phyloP scores from a whole-genome alignment of 2,888 invertebrate genomes.

The Conops quadrifasciatus region DNA sequence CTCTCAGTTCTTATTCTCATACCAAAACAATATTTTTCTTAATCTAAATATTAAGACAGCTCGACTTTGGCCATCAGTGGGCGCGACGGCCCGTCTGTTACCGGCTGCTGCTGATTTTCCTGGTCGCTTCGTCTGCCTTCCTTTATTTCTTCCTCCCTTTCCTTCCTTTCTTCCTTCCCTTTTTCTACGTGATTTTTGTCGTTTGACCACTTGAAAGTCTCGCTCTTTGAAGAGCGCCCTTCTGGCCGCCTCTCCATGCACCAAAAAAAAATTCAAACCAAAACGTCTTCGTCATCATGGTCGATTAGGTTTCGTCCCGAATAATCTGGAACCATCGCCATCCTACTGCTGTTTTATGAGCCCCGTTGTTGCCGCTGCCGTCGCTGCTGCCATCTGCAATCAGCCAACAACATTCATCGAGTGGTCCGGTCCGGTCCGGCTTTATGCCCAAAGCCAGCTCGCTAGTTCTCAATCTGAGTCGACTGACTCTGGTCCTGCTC shows the following conservation, averaged over 20 bases:
- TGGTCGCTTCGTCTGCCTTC: no score
- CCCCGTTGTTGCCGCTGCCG: conserved; percentile 6
- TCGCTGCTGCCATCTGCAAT: not conserved
- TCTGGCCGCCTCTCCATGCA: conserved; percentile 20
- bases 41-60: conserved; percentile 21
- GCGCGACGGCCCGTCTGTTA: not conserved
- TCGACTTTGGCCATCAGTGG: not conserved
- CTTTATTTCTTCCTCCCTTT: not conserved
- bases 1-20: not conserved
- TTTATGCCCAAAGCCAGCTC: not conserved
- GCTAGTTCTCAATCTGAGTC: not conserved
- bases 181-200: no score
- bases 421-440: conserved; percentile 12
- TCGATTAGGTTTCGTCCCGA: conserved; percentile 29
- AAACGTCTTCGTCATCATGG: conserved; percentile 26
- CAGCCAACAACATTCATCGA: not conserved
- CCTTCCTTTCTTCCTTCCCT: not conserved
- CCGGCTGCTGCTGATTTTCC: not conserved
- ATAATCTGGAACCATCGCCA: conserved; percentile 5
- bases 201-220: conserved; percentile 4
- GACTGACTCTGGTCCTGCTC: not conserved
- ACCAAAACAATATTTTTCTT: not conserved
- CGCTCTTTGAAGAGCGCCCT: not conserved
- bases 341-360: not conserved
- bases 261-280: conserved; percentile 16